A percentile compares a stretch with the other conserved stretches of the same genome.
Conservation (phyloP, 2,888 invertebrate species). For the Parapristionchus giblindavisi region DNA sequence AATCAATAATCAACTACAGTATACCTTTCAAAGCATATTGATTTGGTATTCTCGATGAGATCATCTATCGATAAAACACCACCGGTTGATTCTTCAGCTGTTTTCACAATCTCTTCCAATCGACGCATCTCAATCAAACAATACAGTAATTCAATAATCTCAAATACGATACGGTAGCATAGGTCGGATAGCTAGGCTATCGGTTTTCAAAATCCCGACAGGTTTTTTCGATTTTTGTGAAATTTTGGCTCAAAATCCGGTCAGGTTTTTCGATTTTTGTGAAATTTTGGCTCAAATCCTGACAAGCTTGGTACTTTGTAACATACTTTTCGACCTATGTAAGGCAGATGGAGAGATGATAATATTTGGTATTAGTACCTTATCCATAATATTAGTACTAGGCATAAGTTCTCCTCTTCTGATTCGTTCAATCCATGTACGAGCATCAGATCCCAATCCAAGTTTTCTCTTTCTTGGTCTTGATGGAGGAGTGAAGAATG, state of each 20-base stretch:
- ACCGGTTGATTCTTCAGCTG: constrained; percentile 43
- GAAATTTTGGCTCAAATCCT: no score
- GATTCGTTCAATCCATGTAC: constrained; percentile 62
- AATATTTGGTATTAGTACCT: constrained; percentile 42
- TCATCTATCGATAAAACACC: constrained; percentile 46
- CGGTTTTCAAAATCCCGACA: no score
- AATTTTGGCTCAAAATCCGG: no score
- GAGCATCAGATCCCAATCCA: constrained; percentile 55
- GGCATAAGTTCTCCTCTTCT: constrained; percentile 64
- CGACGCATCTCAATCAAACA: constrained; percentile 50
- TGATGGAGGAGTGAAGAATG: constrained; percentile 56
- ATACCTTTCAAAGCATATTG: constrained; percentile 62
- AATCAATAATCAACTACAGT: neutral
- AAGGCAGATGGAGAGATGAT: no score
- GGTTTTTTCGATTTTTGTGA: no score
- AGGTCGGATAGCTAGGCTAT: no score
- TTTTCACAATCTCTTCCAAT: constrained; percentile 54
- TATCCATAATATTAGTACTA: constrained; percentile 56
- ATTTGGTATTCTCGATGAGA: constrained; percentile 58
- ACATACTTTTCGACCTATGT: no score
- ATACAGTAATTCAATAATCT: no score
- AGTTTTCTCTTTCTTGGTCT: constrained; percentile 52
- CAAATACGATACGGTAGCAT: no score
- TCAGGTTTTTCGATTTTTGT: no score
- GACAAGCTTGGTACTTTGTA: no score